Conservation (phyloP, 2,113 vertebrate genomes). For the Bufo bufo region DNA sequence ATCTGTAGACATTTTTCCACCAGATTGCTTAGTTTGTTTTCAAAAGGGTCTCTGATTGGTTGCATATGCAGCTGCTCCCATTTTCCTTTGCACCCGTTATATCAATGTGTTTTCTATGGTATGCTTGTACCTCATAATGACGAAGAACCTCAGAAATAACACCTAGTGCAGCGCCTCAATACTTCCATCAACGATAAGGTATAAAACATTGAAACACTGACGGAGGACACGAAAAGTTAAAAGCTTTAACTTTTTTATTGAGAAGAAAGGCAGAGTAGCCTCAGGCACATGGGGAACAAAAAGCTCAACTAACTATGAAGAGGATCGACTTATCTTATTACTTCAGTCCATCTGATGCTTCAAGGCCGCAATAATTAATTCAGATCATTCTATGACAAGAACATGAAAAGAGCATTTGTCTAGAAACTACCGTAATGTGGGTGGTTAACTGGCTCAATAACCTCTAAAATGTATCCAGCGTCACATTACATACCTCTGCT, state of each 20-base stretch:
- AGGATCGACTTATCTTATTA: not conserved
- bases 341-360: not conserved
- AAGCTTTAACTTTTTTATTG: not conserved
- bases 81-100: not conserved
- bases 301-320: not conserved
- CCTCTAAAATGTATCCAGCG: not conserved
- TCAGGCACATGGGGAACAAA: not conserved
- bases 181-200: not conserved
- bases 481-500: not conserved
- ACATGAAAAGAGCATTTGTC: constrained; percentile 14
- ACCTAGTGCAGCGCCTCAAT: too few relatives aligned
- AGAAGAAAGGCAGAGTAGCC: not conserved
- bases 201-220: not conserved
- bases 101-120: not conserved
- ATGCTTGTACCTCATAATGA: not conserved
- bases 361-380: not conserved
- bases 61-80: not conserved
- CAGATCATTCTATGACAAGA: not conserved
- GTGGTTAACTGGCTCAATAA: not conserved
- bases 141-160: not conserved
- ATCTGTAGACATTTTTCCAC: too few relatives aligned
- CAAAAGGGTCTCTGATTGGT: too few relatives aligned
- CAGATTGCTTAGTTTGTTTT: too few relatives aligned
- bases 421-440: not conserved
- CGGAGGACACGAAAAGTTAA: not conserved